phyloP scores from a whole-genome alignment of 2,113 vertebrate genomes.

The Scartelaos histophorus region DNA sequence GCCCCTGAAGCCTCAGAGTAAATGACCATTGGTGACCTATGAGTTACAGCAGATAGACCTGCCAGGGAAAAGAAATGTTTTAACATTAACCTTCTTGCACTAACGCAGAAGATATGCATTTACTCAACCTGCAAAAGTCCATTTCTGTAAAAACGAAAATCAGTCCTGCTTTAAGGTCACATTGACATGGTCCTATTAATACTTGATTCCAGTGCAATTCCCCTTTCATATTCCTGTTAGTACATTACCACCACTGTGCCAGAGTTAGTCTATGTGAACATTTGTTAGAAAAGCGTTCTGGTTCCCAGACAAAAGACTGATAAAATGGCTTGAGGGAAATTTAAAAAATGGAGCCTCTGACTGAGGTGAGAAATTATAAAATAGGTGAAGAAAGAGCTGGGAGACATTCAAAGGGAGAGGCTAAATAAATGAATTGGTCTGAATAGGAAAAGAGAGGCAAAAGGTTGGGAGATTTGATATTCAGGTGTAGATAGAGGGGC shows the following conservation, averaged over 20 bases:
- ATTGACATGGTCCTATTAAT: not conserved
- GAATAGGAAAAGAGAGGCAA: slow-evolving; percentile 26
- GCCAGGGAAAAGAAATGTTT: not conserved
- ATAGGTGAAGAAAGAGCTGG: slow-evolving; percentile 16
- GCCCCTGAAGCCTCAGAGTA: not conserved
- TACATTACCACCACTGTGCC: not conserved
- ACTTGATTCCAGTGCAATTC: not conserved
- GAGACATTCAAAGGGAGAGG: slow-evolving; percentile 10
- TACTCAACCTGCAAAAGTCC: not conserved
- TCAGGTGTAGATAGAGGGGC: not conserved
- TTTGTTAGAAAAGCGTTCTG: not conserved
- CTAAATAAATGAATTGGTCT: slow-evolving; percentile 36
- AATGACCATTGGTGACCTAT: not conserved
- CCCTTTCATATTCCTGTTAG: not conserved
- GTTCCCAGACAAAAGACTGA: slow-evolving; percentile 2
- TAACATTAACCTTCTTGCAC: not conserved
- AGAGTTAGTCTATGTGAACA: not conserved
- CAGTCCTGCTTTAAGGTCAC: not conserved
- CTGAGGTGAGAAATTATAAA: slow-evolving; percentile 61
- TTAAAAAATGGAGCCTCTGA: slow-evolving; percentile 13
- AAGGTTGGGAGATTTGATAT: slow-evolving; percentile 43
- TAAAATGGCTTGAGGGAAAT: not conserved
- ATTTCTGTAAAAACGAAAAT: not conserved
- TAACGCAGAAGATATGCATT: slow-evolving; percentile 1
- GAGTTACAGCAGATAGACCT: not conserved